Base-by-base conservation (phyloP, 1,140 invertebrate genomes). In the Ceratitis capitata region DNA sequence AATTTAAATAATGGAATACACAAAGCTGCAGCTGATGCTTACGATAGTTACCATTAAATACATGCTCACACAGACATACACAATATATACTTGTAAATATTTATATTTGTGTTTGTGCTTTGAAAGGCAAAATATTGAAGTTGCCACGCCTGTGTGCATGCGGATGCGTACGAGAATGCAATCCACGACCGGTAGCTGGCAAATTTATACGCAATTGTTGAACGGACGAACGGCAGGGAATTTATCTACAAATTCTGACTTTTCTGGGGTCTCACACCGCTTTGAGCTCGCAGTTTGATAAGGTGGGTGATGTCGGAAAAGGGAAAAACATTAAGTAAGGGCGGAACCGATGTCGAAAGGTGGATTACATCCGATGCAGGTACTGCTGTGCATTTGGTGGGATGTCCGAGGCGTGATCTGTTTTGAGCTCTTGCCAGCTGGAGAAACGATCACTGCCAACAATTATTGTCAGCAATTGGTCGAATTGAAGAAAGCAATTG, bases 1-100 rank as follows among this genome's bases (percentile, higher is more conserved):
- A 78, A 29, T 47, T 26, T 78, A 35, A 78, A 78, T 78, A 78
- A 78, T 78, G n/a, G 2, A 78, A n/a, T n/a, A 78, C 42, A 78
- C 26, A n/a, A 47, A 23, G 69, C 39, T 78, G 69, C 23, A 23
- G 69, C 39, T 78, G 69, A 47, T 23, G 42, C 32, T 39, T 42
- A n/a, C n/a, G 29, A 14, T 1, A 7, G 12, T 69, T 39, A 32
- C 35, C 35, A 7, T 39, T 69, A 39, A 35, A 42, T 39, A 12
- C 12, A 16, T 16, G 16, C 23, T 10, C 5, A 3, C n/a, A 23
- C 19, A 78, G 5, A 42, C 35, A 45, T 16, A 74, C 19, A 39
- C 64, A 45, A n/a, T 64, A 45, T 6, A 74, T 23, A 23, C 16
- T 23, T 58, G n/a, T 61, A 7, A 29, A 6, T 64, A 32, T 64